Percentiles rank a stretch among this genome's conserved stretches.
phyloP scores from a whole-genome alignment of 2,113 vertebrate species.

The Stigmatopora nigra region DNA sequence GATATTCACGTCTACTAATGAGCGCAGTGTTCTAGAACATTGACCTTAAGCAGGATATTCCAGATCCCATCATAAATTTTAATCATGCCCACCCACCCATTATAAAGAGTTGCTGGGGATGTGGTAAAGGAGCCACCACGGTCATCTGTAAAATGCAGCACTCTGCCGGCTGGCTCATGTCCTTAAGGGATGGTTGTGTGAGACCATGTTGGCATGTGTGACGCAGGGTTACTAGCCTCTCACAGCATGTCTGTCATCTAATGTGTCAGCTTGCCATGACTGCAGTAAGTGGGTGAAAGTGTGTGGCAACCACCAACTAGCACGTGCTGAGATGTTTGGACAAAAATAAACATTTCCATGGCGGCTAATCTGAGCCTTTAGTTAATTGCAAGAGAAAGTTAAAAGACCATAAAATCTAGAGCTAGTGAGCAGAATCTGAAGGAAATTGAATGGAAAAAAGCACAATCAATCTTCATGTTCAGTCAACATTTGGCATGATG shows the following conservation, averaged over 20 bases:
- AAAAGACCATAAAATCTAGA: background rate
- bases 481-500: background rate
- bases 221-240: slow-evolving; percentile 23
- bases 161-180: slow-evolving; percentile 12
- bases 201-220: background rate
- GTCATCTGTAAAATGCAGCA: slow-evolving; percentile 1
- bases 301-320: background rate
- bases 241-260: slow-evolving; percentile 7
- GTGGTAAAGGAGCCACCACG: background rate
- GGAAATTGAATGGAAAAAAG: background rate
- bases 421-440: background rate
- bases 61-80: background rate
- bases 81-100: background rate
- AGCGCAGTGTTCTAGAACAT: background rate
- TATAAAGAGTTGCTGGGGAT: background rate
- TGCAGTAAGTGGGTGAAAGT: slow-evolving; percentile 7
- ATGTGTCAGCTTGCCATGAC: background rate
- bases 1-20: background rate
- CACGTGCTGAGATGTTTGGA: background rate
- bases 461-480: background rate
- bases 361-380: background rate
- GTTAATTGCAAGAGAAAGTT: background rate
- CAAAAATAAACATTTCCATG: background rate
- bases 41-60: background rate
- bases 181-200: slow-evolving; percentile 12